Percentiles rank a stretch among this genome's conserved stretches.
Evolutionary conservation across 2,888 invertebrate genomes (phyloP).

Genomic region (Hyalella azteca): DNA sequence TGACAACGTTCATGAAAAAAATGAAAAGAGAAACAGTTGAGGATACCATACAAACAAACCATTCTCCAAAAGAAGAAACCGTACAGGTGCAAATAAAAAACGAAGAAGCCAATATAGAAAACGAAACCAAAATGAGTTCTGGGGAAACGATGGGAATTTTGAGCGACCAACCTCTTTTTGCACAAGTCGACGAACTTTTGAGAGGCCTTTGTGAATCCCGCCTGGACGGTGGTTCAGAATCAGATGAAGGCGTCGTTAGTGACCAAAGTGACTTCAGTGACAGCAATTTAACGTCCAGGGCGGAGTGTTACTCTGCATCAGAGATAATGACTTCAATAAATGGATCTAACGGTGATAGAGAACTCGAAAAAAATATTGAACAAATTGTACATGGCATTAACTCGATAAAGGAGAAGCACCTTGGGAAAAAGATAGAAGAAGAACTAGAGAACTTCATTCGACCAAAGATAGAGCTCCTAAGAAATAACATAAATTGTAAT

Average conservation of each 20-base stretch:
- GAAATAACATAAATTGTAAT: not conserved
- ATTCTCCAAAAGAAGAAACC: not conserved
- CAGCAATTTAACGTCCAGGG: not conserved
- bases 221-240: not conserved
- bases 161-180: constrained; percentile 37
- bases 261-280: constrained; percentile 31
- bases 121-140: not conserved
- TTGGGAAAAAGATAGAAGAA: constrained; percentile 11
- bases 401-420: constrained; percentile 25
- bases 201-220: not conserved
- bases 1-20: not conserved
- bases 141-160: constrained; percentile 20
- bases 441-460: constrained; percentile 33
- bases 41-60: not conserved
- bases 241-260: constrained; percentile 30
- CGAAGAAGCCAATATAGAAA: not conserved
- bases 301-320: not conserved
- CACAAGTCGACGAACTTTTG: constrained; percentile 24
- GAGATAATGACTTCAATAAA: not conserved
- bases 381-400: constrained; percentile 36
- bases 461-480: not conserved
- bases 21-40: not conserved
- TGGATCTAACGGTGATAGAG: not conserved
- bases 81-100: not conserved
- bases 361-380: constrained; percentile 21